These are phyloP conservation scores for Chunga burmeisteri DNA, from an alignment of 2,113 vertebrate genomes.

Conservation along the genomic window DNA sequence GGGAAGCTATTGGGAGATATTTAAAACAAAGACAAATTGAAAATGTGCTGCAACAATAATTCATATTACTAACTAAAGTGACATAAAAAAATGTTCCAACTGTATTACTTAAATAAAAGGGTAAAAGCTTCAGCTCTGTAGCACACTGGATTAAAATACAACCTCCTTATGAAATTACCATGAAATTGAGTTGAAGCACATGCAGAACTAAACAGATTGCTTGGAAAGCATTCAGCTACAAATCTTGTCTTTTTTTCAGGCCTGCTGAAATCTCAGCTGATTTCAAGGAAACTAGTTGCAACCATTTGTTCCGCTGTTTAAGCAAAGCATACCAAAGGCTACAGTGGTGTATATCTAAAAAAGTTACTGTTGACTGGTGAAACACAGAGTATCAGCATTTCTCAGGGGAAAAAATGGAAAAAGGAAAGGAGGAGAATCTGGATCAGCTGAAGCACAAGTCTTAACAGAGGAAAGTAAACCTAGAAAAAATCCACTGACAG, in stretches of 20 bases:
- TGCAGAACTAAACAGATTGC: conserved; percentile 65
- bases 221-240: conserved; percentile 65
- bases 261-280: conserved; percentile 51
- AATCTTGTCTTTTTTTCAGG: conserved; percentile 45
- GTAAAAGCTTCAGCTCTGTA: conserved; percentile 9
- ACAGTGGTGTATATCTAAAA: not conserved
- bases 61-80: conserved; percentile 6
- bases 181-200: conserved; percentile 68
- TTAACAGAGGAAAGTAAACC: not conserved
- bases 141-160: conserved; percentile 64
- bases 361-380: not conserved
- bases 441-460: not conserved
- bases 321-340: not conserved
- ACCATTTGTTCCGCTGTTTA: conserved; percentile 51
- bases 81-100: conserved; percentile 14
- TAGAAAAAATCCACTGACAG: not conserved
- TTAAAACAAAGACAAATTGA: conserved; percentile 21
- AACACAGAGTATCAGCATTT: not conserved
- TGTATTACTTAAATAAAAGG: conserved; percentile 33
- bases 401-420: not conserved
- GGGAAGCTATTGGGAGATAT: not conserved
- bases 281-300: conserved; percentile 60
- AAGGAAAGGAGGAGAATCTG: not conserved
- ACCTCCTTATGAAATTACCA: conserved; percentile 66
- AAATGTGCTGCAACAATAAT: conserved; percentile 28